These are phyloP conservation scores for Nylanderia fulva DNA, from an alignment of 1,140 invertebrate species.

Conservation along the genomic window DNA sequence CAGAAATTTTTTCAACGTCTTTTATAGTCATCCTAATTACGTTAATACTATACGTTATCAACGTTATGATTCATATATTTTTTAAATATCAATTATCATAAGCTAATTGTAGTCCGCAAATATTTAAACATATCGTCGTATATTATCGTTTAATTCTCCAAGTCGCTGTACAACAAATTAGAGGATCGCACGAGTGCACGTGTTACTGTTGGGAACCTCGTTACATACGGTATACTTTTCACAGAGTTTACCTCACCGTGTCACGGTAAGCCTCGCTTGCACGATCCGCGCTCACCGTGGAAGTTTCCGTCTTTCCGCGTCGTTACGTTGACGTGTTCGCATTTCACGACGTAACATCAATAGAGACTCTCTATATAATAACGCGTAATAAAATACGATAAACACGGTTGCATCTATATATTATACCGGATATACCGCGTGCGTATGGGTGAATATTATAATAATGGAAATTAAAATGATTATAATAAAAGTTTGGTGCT, in stretches of 20 bases:
- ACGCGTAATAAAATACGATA: neutral
- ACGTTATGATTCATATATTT: constrained; percentile 12
- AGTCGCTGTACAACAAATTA: neutral
- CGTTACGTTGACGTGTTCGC: constrained; percentile 27
- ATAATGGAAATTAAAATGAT: neutral
- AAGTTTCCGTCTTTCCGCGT: constrained; percentile 55
- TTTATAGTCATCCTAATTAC: neutral
- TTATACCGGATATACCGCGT: neutral
- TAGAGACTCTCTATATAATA: neutral
- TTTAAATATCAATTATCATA: neutral
- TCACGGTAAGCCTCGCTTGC: constrained; percentile 17
- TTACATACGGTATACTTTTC: constrained; percentile 43
- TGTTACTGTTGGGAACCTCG: constrained; percentile 5
- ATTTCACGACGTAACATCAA: constrained; percentile 18
- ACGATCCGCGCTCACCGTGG: constrained; percentile 41
- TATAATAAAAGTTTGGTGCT: neutral
- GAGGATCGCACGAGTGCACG: neutral
- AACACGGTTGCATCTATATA: neutral
- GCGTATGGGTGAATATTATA: too few species aligned
- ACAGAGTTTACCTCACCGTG: constrained; percentile 30
- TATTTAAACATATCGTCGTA: neutral
- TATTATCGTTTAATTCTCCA: constrained; percentile 3
- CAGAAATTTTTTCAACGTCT: neutral
- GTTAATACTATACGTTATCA: too few species aligned
- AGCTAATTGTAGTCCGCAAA: neutral